A percentile compares a stretch with the other conserved stretches of the same genome.
These are phyloP conservation scores for Drosophila ohnishii DNA, from an alignment of 1,140 invertebrate species.

Conservation along the genomic window DNA sequence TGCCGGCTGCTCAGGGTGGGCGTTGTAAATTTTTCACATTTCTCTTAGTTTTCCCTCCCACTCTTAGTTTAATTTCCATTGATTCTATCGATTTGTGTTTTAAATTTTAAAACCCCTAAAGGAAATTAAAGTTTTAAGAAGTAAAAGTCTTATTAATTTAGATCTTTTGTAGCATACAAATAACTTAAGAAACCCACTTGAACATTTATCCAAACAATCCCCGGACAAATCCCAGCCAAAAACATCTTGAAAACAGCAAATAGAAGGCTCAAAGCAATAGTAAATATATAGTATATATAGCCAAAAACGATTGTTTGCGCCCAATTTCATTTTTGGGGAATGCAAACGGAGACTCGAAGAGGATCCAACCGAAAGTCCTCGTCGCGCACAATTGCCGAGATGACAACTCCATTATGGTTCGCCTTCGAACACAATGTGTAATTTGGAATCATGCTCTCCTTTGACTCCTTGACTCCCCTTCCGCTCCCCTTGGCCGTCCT, in stretches of 20 bases:
- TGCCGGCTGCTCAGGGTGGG: neutral
- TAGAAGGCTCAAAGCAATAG: neutral
- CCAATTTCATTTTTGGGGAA: constrained; percentile 37
- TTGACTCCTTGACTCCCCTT: constrained; percentile 6
- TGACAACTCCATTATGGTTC: constrained; percentile 66
- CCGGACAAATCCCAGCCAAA: constrained; percentile 11
- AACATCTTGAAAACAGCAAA: constrained; percentile 5
- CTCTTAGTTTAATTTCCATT: constrained; percentile 7
- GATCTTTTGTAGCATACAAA: neutral
- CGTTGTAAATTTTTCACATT: constrained; percentile 13
- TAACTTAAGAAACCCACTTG: neutral
- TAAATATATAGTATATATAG: constrained; percentile 13
- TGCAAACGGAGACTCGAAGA: constrained; percentile 21
- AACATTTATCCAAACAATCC: constrained; percentile 13
- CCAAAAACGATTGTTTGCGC: constrained; percentile 28
- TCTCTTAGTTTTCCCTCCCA: neutral
- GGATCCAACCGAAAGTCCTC: constrained; percentile 4
- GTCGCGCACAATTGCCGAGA: constrained; percentile 38
- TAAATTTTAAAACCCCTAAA: neutral
- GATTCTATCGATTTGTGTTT: neutral
- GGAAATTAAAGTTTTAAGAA: neutral
- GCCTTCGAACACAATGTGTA: constrained; percentile 69
- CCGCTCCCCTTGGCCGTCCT: neutral
- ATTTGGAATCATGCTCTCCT: constrained; percentile 60
- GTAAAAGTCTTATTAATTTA: neutral